phyloP scores from a whole-genome alignment of 2,113 vertebrate genomes.

The Piliocolobus tephrosceles region DNA sequence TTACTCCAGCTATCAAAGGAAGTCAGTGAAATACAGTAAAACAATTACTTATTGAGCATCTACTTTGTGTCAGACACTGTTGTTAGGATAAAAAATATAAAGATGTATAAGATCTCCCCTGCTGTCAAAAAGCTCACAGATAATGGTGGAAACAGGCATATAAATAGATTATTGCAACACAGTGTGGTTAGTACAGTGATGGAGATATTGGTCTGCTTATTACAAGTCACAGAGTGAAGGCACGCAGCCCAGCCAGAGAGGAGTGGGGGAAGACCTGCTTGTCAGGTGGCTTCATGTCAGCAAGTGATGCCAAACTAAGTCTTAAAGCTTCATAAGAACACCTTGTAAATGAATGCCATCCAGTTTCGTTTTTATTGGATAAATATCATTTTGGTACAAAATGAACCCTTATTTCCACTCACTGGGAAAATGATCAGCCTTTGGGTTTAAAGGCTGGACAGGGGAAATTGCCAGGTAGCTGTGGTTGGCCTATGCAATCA shows the following conservation, averaged over 20 bases:
- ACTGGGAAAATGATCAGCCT: background rate
- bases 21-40: background rate
- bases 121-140: background rate
- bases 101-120: background rate
- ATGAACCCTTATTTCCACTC: background rate
- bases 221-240: background rate
- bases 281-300: background rate
- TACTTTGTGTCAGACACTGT: background rate
- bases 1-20: background rate
- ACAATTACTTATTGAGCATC: background rate
- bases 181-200: background rate
- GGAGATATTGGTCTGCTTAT: background rate
- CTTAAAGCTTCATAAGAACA: background rate
- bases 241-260: accelerated
- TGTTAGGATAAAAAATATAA: background rate
- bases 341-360: background rate
- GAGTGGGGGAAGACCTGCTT: background rate
- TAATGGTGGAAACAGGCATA: background rate
- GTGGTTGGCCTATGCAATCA: background rate
- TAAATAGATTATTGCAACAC: background rate
- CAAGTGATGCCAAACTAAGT: background rate
- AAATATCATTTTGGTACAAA: background rate
- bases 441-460: background rate
- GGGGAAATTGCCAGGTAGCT: background rate
- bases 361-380: background rate